Conservation (phyloP, 2,797 vertebrate genomes). For the Parauchenoglanis punctatus region DNA sequence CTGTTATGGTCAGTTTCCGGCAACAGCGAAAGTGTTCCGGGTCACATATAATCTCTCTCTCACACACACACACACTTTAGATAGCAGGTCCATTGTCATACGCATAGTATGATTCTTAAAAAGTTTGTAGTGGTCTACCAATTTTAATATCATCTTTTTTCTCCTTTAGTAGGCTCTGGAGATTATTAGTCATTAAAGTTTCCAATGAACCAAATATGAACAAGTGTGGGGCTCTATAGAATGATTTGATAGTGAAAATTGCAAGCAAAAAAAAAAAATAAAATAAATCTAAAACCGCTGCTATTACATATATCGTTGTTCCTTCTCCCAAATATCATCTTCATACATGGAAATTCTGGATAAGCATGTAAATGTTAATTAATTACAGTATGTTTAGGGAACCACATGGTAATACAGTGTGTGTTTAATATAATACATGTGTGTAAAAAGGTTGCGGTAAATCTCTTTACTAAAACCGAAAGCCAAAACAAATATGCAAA, state of each 20-base stretch:
- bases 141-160: background rate
- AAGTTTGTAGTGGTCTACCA: background rate
- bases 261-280: background rate
- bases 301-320: background rate
- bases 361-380: background rate
- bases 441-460: background rate
- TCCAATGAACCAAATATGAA: background rate
- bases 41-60: no score
- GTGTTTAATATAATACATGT: background rate
- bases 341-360: background rate
- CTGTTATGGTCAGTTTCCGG: background rate
- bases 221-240: background rate
- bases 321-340: background rate
- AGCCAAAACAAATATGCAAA: conserved; percentile 1
- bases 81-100: background rate
- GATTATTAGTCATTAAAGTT: background rate
- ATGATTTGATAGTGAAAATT: background rate
- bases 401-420: background rate
- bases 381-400: background rate
- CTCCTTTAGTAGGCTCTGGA: background rate
- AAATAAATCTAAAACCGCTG: background rate
- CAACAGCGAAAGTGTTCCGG: background rate
- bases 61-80: no score
- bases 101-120: no score
- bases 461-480: background rate